phyloP scores from a whole-genome alignment of 2,888 invertebrate genomes.

The Drosophila koepferae region DNA sequence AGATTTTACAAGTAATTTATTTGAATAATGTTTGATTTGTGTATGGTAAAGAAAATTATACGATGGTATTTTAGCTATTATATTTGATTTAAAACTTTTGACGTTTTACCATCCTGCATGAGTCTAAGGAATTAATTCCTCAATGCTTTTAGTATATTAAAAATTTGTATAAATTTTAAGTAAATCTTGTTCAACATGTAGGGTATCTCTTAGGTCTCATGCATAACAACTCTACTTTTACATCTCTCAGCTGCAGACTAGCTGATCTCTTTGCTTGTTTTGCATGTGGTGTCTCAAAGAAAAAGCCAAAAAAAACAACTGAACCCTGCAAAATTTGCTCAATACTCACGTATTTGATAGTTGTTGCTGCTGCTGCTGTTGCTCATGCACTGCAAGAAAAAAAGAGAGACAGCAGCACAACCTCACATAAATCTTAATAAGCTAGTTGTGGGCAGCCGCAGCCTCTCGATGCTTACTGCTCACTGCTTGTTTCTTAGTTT shows the following conservation, averaged over 20 bases:
- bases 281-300: slow-evolving; percentile 13
- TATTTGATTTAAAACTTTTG: neutral
- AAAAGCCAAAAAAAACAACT: slow-evolving; percentile 3
- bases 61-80: neutral
- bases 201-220: neutral
- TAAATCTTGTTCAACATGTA: neutral
- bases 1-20: too few relatives aligned
- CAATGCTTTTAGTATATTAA: neutral
- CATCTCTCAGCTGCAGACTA: neutral
- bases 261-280: slow-evolving; percentile 9
- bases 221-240: neutral
- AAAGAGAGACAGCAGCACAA: slow-evolving; percentile 12
- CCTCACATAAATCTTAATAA: slow-evolving; percentile 74
- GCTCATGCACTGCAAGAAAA: slow-evolving; percentile 30
- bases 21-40: too few relatives aligned
- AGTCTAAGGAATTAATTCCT: neutral
- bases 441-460: slow-evolving; percentile 61
- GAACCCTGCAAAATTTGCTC: slow-evolving; percentile 51
- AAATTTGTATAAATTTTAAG: neutral
- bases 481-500: slow-evolving; percentile 14
- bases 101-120: neutral
- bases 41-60: too few relatives aligned
- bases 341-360: slow-evolving; percentile 61
- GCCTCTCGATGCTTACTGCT: slow-evolving; percentile 25
- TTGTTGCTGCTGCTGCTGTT: slow-evolving; percentile 23